Base-by-base conservation (phyloP, 2,888 invertebrate species). In the Linhomoeus sp. region DNA sequence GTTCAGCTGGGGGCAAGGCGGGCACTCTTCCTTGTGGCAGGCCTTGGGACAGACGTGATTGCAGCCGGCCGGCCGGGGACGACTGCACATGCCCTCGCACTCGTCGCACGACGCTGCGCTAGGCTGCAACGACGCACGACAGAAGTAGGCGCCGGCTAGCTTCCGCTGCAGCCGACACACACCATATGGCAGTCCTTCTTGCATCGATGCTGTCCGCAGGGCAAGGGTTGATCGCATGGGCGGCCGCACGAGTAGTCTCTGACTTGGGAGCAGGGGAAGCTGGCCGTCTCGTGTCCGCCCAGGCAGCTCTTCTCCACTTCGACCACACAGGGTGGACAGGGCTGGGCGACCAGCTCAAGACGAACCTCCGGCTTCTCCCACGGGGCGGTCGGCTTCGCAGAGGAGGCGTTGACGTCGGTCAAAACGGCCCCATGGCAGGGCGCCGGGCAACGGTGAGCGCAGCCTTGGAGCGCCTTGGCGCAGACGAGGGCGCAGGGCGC, bases 401-500 rank as follows among this genome's bases (percentile, higher is more conserved):
- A 22, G 23, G 17, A 3, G 7, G 40, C 24, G 19, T 40, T 40
- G 15, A 40, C 19, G 19, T 40, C 40, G 3, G 22, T 17, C 40
- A 40, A 9, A 3, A 40, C 20, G 7, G 9, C 9, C 5, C 17
- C 19, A 9, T 23, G 20, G 17, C 24, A 20, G 15, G 5, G 14
- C 40, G 12, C 12, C 20, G 5, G 22, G 23, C 40, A 40, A 7
- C 2, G 7, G 22, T 86, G 86, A 0, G 67, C 67, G 63, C 83
- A 82, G 41, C 65, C 67, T 26, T 69, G 66, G 56, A 63, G 64
- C 39, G 48, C 56, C 59, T 78, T 74, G 14, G 72, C 71, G 64
- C 90, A 90, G 37, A 75, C 69, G 57, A 82, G 79, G 50, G 70
- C 73, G 62, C 90, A 90, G 0, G 80, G 76, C 1, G 86, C 81